Evolutionary conservation across 1,140 invertebrate species (phyloP), one percentile per base, ranked within the genome.

Genomic region (Sycophaga agraensis): DNA sequence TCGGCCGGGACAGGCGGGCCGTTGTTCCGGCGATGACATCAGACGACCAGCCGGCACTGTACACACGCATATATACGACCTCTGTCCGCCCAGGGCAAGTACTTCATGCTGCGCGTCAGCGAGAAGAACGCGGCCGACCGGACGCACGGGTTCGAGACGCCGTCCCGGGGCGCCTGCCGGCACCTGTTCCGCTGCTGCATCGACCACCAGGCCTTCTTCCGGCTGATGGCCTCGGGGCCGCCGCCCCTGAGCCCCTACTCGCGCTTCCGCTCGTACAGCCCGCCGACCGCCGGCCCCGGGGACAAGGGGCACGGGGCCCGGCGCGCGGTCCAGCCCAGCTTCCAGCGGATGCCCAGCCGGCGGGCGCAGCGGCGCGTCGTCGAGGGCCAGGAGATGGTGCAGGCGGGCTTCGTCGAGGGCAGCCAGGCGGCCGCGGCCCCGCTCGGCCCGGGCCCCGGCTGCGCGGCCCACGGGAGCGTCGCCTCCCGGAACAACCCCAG

Each of bases 181-280:
- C 97, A 99, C 82, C 82, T 99, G 50, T 99, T 96, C 95, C 95
- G 97, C 72, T 99, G 97, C 82, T 97, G 96, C 72, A 88, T 97
- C 22, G 97, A 99, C 73, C 96, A 99, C 77, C 96, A 99, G 80
- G 92, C 93, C 3, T 99, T 99, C 84, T 99, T 98, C 84, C 86
- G 96, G 50, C 83, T 98, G 42, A 90, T 93, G 73, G 73, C 78
- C 16, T 79, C 78, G 0, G 79, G 78, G 2, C 78, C 78, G 34
- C 79, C 78, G 4, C 79, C 78, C 0, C 31, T 81, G 14, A 80
- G 78, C 46, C 79, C 78, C 0, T 81, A 81, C 45, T 80, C 91
- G 84, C 80, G 89, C 86, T 67, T 87, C 87, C 49, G 89, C 82
- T 66, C 85, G 83, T 74, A 83, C 84, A 78, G 67, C 83, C 88